A percentile compares a stretch with the other conserved stretches of the same genome.
Conservation (phyloP, 2,888 invertebrate species). For the Panzeria rudis region DNA sequence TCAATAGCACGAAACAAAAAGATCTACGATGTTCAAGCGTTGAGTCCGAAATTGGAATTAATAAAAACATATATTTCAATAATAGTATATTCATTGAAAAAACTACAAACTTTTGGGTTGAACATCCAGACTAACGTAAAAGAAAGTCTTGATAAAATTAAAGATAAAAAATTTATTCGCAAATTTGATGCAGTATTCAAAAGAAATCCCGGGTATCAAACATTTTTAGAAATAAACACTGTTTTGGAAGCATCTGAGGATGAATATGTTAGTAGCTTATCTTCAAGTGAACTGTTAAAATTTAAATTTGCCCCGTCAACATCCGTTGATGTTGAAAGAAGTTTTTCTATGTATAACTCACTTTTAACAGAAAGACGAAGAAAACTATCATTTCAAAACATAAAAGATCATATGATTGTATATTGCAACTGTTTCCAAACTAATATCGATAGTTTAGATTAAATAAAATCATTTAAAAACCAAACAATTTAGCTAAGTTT, state of each 20-base stretch:
- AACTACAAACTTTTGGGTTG: too few species aligned
- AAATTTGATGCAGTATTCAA: too few species aligned
- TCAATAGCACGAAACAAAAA: not conserved
- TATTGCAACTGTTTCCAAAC: too few species aligned
- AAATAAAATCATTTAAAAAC: too few species aligned
- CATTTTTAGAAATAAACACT: not conserved
- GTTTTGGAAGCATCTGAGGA: not conserved
- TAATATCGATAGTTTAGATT: too few species aligned
- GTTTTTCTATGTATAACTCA: conserved; percentile 2
- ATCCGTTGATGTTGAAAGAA: conserved; percentile 3
- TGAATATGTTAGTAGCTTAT: too few species aligned
- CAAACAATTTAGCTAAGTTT: too few species aligned
- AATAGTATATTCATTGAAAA: conserved; percentile 5
- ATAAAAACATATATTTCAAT: conserved; percentile 16
- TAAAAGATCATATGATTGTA: too few species aligned
- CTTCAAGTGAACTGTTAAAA: too few species aligned
- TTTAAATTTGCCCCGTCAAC: not conserved
- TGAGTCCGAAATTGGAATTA: conserved; percentile 1
- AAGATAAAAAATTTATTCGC: too few species aligned
- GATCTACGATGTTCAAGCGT: not conserved
- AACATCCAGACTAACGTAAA: too few species aligned
- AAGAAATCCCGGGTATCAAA: conserved; percentile 1
- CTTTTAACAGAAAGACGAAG: conserved; percentile 43
- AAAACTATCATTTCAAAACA: conserved; percentile 1
- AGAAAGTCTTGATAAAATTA: too few species aligned